A percentile compares a stretch with the other conserved stretches of the same genome.
Conservation (phyloP, 1,140 invertebrate species). For the Ceratoteleas bidentatus region DNA sequence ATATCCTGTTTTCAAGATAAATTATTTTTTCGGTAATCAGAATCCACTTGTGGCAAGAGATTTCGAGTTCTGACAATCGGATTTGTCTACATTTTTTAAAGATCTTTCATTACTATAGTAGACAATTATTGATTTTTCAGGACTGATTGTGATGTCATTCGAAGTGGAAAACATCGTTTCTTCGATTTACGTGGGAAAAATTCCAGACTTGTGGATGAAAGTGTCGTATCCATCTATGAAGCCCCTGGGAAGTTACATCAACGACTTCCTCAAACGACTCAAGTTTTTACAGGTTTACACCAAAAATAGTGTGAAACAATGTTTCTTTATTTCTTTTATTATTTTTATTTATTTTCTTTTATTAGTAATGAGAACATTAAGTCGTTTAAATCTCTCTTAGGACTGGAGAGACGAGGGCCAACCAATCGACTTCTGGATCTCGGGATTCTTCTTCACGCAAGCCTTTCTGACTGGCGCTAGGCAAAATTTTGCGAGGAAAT, state of each 20-base stretch:
- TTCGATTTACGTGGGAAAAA: constrained; percentile 91
- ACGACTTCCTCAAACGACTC: constrained; percentile 91
- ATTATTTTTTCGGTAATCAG: no score
- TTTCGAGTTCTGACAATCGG: no score
- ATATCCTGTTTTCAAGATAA: no score
- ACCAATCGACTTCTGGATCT: constrained; percentile 93
- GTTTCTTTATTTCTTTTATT: no score
- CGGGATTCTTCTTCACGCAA: constrained; percentile 97
- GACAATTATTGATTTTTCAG: constrained; percentile 75
- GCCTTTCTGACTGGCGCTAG: constrained; percentile 96
- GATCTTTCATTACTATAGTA: no score
- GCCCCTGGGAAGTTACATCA: constrained; percentile 93
- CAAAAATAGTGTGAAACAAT: no score
- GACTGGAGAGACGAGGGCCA: constrained; percentile 92
- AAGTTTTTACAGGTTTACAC: constrained; percentile 87
- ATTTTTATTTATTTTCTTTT: neutral
- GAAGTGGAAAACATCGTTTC: constrained; percentile 93
- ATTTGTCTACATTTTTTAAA: no score
- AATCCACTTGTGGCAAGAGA: no score
- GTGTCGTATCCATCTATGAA: constrained; percentile 97
- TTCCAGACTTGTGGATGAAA: constrained; percentile 91
- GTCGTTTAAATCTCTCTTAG: constrained; percentile 75
- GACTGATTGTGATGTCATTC: constrained; percentile 91
- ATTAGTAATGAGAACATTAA: neutral
- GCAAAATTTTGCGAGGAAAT: constrained; percentile 96